Evolutionary conservation across 2,113 vertebrate genomes (phyloP), one percentile per base, ranked within the genome.

Genomic region (Chaetodon trifascialis): DNA sequence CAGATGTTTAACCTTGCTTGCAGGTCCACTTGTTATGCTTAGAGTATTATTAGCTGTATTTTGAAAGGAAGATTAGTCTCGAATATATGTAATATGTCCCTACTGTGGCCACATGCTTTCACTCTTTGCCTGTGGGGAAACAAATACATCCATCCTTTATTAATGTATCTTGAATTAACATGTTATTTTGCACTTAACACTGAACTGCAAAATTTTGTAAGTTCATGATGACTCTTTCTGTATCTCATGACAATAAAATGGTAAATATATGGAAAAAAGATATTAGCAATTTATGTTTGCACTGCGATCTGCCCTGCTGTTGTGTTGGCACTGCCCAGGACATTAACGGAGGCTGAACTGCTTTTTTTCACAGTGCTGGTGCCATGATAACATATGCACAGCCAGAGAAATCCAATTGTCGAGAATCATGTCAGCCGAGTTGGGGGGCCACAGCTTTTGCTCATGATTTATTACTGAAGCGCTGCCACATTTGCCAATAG

Each of bases 391-490:
- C 82, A 49, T 59, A 87, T 86, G 86, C 69, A 66, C 77, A 64
- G 68, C 2, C n/a, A 67, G 80, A 90, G 70, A 86, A 85, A 94
- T 90, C 77, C 86, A 92, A 91, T 93, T 88, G 93, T 89, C 76
- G 65, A 71, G 86, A 86, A 82, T 87, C 55, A 79, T 90, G 91
- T 91, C 86, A 82, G 88, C 76, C 72, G 82, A 82, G 90, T 78
- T 82, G 71, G 56, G 67, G 30, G 87, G 81, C 30, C 81, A 38
- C 79, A 77, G 85, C 85, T 77, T 87, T 71, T 82, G 74, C 76
- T 82, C 63, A 64, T 92, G 94, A 95, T 95, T 94, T 95, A 94
- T 95, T 88, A 81, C 88, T 51, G 36, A 87, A 84, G 83, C 82
- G 12, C 76, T 47, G 79, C 81, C 90, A 88, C 88, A 91, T 94